Evolutionary conservation across 2,113 vertebrate species (phyloP), one percentile per base, ranked within the genome.

Genomic region (Gasterosteus nipponicus): DNA sequence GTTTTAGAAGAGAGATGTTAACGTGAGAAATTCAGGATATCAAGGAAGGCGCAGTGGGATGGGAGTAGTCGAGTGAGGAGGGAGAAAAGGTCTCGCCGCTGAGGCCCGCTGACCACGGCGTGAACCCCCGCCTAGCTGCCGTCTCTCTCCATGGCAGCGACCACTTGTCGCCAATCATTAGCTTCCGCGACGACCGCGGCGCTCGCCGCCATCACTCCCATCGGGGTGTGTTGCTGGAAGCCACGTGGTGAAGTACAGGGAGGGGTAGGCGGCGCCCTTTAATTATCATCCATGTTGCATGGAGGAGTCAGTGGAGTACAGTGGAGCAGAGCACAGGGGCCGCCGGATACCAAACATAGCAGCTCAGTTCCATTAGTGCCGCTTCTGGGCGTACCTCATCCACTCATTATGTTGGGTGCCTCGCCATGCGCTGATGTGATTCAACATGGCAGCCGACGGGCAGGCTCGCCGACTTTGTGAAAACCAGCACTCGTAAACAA

Each of bases 91-190:
- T 26, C 22, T 26, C 22, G 22, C 22, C 22, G 22, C 22, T 26
- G 22, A 26, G 22, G 22, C 22, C 22, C 22, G 22, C 22, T 26
- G 86, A 73, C 75, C 84, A 63, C 16, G 26, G 78, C 77, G 79
- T 78, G 86, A 82, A 81, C 22, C 78, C 82, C 81, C 73, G 71
- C 81, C 76, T 87, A 85, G 86, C 76, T 46, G 39, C 62, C 33
- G 74, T 29, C 22, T 81, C 78, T 53, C 53, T 86, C 68, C 65
- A 80, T 83, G 86, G 77, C 81, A 83, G 73, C 46, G 69, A 72
- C 73, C 72, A 81, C 85, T 83, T 75, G 86, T 88, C 84, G 80
- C 56, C 18, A 90, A 83, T 88, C 82, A 87, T 91, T 89, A 88
- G 77, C 82, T 80, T 78, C 69, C 70, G 22, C 67, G 56, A 69